Conservation (phyloP, 92 coral and sea anemone species). For the Scolanthus callimorphus region DNA sequence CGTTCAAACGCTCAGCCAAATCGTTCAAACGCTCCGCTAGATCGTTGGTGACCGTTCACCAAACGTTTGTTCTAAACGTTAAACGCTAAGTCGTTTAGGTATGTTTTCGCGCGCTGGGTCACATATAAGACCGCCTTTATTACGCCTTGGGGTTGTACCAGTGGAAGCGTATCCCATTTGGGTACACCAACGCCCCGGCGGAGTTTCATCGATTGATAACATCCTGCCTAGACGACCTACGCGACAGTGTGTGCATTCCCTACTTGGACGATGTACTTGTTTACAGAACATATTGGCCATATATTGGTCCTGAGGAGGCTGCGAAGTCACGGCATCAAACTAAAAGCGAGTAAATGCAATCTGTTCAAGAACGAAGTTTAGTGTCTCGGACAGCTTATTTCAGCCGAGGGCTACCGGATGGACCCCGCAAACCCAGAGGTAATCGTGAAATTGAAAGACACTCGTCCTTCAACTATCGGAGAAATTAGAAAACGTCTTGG, state of each 20-base stretch:
- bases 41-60: no score
- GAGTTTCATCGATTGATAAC: background rate
- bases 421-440: background rate
- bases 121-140: background rate
- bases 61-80: no score
- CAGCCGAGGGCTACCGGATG: background rate
- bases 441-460: background rate
- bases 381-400: background rate
- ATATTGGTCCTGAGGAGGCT: conserved; percentile 2
- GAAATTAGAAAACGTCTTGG: background rate
- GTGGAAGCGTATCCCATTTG: conserved; percentile 51
- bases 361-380: background rate
- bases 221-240: background rate
- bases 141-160: conserved; percentile 41
- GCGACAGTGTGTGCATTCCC: conserved; percentile 5
- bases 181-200: conserved; percentile 1
- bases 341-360: background rate
- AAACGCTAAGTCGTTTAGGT: no score
- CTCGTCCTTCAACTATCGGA: background rate
- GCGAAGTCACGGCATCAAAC: background rate
- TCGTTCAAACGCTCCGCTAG: no score
- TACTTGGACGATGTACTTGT: conserved; percentile 3
- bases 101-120: no score
- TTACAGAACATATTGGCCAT: conserved; percentile 10
- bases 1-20: no score